Conservation (phyloP, 2,888 invertebrate species). For the Epiblema foenella region DNA sequence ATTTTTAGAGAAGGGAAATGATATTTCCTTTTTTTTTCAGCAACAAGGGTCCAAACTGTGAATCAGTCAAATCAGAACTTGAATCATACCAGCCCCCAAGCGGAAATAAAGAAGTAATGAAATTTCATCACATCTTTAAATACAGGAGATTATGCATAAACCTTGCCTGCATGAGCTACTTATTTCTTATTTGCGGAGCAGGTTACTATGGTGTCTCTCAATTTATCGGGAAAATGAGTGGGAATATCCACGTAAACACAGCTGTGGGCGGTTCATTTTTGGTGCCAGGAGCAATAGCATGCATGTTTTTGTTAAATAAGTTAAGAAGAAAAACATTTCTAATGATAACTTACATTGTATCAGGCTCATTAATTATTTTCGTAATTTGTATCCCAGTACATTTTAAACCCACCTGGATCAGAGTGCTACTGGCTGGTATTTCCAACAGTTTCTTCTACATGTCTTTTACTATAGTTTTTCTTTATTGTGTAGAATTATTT, state of each 20-base stretch:
- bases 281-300: conserved; percentile 86
- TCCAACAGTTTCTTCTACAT: conserved; percentile 91
- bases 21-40: conserved; percentile 53
- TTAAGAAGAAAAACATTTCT: conserved; percentile 87
- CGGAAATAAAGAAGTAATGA: conserved; percentile 51
- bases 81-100: conserved; percentile 54
- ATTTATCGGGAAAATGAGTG: conserved; percentile 90
- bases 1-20: not conserved
- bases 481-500: conserved; percentile 93
- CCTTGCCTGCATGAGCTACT: conserved; percentile 87
- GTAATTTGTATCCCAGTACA: conserved; percentile 58
- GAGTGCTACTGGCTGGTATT: conserved; percentile 86
- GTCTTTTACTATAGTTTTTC: conserved; percentile 91
- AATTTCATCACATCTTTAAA: conserved; percentile 67
- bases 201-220: conserved; percentile 94
- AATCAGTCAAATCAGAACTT: conserved; percentile 60
- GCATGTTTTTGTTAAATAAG: conserved; percentile 84
- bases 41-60: conserved; percentile 53
- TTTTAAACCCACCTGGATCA: conserved; percentile 65
- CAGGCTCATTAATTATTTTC: conserved; percentile 66
- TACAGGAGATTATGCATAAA: conserved; percentile 84
- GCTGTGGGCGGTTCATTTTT: conserved; percentile 88
- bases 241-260: conserved; percentile 91
- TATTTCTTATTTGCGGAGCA: conserved; percentile 92
- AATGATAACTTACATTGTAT: conserved; percentile 79